Conservation (phyloP, 2,797 vertebrate species). For the Semotilus atromaculatus region DNA sequence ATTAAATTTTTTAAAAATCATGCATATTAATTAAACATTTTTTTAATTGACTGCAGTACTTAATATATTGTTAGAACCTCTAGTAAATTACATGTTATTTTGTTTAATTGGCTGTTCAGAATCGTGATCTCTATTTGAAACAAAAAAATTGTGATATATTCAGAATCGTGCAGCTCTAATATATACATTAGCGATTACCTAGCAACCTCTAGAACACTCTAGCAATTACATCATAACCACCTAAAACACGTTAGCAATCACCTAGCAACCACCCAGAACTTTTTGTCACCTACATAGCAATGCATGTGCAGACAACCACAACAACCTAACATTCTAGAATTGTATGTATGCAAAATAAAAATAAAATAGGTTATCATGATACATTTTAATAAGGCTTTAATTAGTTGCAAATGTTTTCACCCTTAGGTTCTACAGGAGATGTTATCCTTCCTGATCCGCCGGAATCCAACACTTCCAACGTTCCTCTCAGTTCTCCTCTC, state of each 20-base stretch:
- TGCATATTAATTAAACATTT: too few relatives aligned
- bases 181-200: background rate
- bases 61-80: background rate
- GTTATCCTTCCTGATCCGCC: conserved; percentile 82
- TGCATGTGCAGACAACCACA: background rate
- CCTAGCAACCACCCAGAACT: background rate
- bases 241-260: background rate
- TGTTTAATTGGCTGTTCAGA: background rate
- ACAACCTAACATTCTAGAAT: background rate
- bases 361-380: background rate
- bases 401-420: conserved; percentile 67
- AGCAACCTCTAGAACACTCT: background rate
- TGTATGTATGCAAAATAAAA: background rate
- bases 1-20: too few relatives aligned
- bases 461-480: conserved; percentile 78
- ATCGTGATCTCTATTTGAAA: too few relatives aligned
- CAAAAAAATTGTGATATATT: too few relatives aligned
- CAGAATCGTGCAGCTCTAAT: background rate
- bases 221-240: too few relatives aligned
- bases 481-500: conserved; percentile 79
- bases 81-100: background rate
- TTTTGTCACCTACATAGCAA: background rate
- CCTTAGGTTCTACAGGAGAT: conserved; percentile 79
- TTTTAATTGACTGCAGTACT: background rate
- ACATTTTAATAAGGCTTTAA: background rate